Evolutionary conservation across 1,140 invertebrate genomes (phyloP).

Genomic region (Drosophila pachea): DNA sequence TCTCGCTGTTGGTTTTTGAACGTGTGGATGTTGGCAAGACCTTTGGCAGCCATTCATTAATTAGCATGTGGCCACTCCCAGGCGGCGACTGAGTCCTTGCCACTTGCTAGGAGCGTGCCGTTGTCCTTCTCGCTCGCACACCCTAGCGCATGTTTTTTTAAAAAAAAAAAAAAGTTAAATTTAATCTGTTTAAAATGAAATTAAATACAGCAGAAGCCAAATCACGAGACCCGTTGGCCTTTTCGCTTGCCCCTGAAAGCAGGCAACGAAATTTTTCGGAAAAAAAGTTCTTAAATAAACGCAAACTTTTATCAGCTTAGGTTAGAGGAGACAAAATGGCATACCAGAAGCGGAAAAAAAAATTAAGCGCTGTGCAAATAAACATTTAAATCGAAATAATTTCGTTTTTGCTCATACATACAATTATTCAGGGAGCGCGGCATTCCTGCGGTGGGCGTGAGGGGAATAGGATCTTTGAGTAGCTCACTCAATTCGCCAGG

Average conservation of each 20-base stretch:
- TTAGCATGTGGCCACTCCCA: slow-evolving; percentile 71
- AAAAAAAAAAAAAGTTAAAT: slow-evolving; percentile 56
- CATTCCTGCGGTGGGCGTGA: background rate
- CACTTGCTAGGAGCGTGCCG: slow-evolving; percentile 20
- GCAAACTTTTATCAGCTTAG: slow-evolving; percentile 39
- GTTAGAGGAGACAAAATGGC: slow-evolving; percentile 14
- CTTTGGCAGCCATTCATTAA: slow-evolving; percentile 67
- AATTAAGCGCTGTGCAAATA: slow-evolving; percentile 45
- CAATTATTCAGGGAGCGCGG: background rate
- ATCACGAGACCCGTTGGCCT: slow-evolving; percentile 30
- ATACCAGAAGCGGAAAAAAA: slow-evolving; percentile 6
- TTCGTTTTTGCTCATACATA: slow-evolving; percentile 7
- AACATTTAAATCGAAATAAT: slow-evolving; percentile 71
- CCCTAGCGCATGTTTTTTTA: slow-evolving; percentile 22
- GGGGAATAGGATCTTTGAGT: slow-evolving; percentile 42
- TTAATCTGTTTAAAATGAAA: slow-evolving; percentile 63
- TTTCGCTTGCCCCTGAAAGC: slow-evolving; percentile 13
- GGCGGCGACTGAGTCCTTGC: slow-evolving; percentile 38
- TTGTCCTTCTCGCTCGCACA: background rate
- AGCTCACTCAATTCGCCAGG: slow-evolving; percentile 51
- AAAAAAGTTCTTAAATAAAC: slow-evolving; percentile 52
- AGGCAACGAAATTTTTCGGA: slow-evolving; percentile 8
- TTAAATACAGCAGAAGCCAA: slow-evolving; percentile 45
- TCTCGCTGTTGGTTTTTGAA: background rate
- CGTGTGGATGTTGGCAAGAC: slow-evolving; percentile 25